Base-by-base conservation (phyloP, 2,888 invertebrate species). In the Stegophylla sp. region DNA sequence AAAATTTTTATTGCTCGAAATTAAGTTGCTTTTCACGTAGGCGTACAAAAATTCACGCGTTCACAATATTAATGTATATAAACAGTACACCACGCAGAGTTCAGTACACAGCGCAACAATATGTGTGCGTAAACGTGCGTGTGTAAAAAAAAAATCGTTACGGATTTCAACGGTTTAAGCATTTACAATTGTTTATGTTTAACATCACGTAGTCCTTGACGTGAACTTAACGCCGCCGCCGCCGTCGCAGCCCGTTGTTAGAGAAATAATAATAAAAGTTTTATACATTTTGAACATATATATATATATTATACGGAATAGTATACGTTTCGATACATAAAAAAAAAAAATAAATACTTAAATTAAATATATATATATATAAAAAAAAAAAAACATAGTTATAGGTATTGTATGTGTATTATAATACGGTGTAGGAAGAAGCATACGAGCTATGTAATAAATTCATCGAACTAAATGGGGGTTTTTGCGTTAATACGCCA, bases 141-240 rank as follows among this genome's bases (percentile, higher is more conserved):
- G 71, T 34, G 34, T 61, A 26, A 61, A 43, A 12, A 63, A 28
- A 61, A 75, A 75, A 63, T 41, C 63, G 28, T 75, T 75, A 64
- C 61, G 20, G 20, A 51, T 75, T 63, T 48, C 28, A 17, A 28
- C 20, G 48, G 74, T 51, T 74, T 63, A 74, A 74, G 61, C 34
- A 34, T 63, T 74, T 63, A 28, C 23, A 43, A 64, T 64, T 63
- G 74, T 74, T 74, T 63, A 63, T 48, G 74, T 51, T 74, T 59
- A 63, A 63, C 74, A 34, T 74, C 63, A 51, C 63, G 74, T 74
- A 74, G 56, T 72, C 48, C 63, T 48, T 74, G 23, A 61, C 61
- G 48, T 48, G 74, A 48, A 53, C 34, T 23, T 53, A 34, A 41
- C 56, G 53, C 53, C 41, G 41, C 34, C 15, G 17, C 20, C 48